These are phyloP conservation scores for Tauraco hartlaubi DNA, from an alignment of 2,797 vertebrate genomes.

Conservation along the genomic window DNA sequence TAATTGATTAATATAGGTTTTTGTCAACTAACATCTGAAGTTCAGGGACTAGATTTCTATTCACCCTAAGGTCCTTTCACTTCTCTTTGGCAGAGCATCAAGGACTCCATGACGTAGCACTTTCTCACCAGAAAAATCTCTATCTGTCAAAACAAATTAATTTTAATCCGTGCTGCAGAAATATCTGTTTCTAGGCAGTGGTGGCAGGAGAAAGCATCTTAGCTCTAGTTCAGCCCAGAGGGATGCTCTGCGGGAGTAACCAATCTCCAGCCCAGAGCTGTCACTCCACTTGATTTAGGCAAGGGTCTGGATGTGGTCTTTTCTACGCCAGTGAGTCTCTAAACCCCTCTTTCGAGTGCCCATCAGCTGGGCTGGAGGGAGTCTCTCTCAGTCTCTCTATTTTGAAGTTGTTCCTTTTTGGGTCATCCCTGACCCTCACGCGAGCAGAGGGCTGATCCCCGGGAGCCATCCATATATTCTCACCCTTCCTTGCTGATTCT, in stretches of 20 bases:
- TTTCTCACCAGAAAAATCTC: constrained; percentile 27
- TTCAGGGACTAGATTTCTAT: constrained; percentile 7
- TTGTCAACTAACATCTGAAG: not conserved
- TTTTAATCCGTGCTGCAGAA: not conserved
- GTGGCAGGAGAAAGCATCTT: not conserved
- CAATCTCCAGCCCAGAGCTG: not conserved
- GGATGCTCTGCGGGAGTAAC: not conserved
- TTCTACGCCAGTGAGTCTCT: not conserved
- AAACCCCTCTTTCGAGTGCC: not conserved
- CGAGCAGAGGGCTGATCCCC: not conserved
- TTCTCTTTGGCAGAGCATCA: constrained; percentile 24
- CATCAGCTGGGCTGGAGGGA: not conserved
- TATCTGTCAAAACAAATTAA: constrained; percentile 41
- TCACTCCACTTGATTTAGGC: not conserved
- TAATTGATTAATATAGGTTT: not conserved
- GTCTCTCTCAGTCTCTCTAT: not conserved
- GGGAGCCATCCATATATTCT: not conserved
- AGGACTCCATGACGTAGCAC: constrained; percentile 12
- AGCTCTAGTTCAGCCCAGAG: not conserved
- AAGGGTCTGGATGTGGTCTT: not conserved
- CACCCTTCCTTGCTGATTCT: not conserved
- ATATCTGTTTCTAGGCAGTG: not conserved
- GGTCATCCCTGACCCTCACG: not conserved
- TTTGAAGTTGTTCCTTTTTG: not conserved
- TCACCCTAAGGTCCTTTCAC: not conserved